Base-by-base conservation (phyloP, 2,797 vertebrate species). In the Propithecus perrieri region DNA sequence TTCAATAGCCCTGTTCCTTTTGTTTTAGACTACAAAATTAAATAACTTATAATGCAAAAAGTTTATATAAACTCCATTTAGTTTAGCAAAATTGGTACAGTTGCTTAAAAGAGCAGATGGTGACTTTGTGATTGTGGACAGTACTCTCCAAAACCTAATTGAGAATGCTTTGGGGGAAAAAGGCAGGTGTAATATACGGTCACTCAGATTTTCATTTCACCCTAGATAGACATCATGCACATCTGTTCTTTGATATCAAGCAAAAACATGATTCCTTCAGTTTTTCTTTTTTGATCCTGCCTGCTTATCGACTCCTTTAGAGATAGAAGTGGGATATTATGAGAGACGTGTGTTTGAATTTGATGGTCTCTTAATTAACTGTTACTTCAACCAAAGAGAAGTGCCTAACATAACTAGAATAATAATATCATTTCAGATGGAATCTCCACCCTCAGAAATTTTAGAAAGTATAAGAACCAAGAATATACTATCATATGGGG, bases 21-120 rank as follows among this genome's bases (percentile, higher is more conserved):
- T 69, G n/a, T 89, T 96, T 97, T 97, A 96, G 97, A 94, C 22
- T 94, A 92, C 20, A 57, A 59, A 96, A 35, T 96, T 67, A 85
- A 97, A 95, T 93, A 79, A 97, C 87, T 65, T 88, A 35, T 41
- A 84, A 86, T 85, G 72, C 46, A 96, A 97, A 94, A 41, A 28
- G 17, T 71, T 90, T 95, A n/a, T 78, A 43, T 69, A 94, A 80
- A 3, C 17, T 94, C 24, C 24, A 91, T 95, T 98, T 97, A 96
- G 67, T 80, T 98, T 91, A 90, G 91, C 72, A 97, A 97, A 95
- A 97, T 94, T 78, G 85, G 59, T 97, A 75, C 59, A 96, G 85
- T 95, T 96, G 38, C 33, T 96, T 91, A 89, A 98, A 98, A 97
- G 91, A 98, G 53, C 98, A 98, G 98, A 96, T 98, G 98, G 96